These are phyloP conservation scores for Brotula barbata DNA, from an alignment of 2,797 vertebrate species.

Conservation along the genomic window DNA sequence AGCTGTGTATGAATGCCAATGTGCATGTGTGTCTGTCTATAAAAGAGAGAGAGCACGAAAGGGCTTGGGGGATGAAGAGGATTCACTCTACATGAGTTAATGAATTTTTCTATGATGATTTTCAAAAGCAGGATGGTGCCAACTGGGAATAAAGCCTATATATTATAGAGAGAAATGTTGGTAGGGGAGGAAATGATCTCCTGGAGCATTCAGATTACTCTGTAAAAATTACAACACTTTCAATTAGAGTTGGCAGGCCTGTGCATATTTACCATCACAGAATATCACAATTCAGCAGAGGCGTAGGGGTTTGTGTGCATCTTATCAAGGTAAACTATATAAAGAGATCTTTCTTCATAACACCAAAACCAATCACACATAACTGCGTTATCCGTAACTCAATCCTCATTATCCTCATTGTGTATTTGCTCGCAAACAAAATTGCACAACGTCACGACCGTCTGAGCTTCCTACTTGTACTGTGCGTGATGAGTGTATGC, in stretches of 20 bases:
- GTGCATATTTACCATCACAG: constrained; percentile 27
- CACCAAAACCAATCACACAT: background rate
- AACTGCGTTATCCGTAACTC: too few relatives aligned
- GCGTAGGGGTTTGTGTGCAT: constrained; percentile 8
- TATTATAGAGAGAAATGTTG: constrained; percentile 46
- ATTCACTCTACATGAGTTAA: constrained; percentile 74
- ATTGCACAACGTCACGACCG: too few relatives aligned
- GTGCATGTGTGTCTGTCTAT: constrained; percentile 33
- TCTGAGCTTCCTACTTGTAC: constrained; percentile 3
- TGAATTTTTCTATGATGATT: constrained; percentile 77
- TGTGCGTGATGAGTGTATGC: constrained; percentile 4
- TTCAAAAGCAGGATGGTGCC: constrained; percentile 71
- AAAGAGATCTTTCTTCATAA: constrained; percentile 10
- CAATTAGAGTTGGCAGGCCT: constrained; percentile 50
- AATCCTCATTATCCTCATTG: too few relatives aligned
- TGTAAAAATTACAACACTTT: constrained; percentile 65
- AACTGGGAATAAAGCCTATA: constrained; percentile 71
- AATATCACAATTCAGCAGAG: constrained; percentile 31
- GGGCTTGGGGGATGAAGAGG: constrained; percentile 68
- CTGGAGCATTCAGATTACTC: constrained; percentile 50
- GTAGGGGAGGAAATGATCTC: constrained; percentile 56
- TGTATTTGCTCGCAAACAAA: too few relatives aligned
- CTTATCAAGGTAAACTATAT: constrained; percentile 1
- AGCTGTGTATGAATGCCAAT: constrained; percentile 14
- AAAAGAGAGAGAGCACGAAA: constrained; percentile 17